These are phyloP conservation scores for Amblyornis subalaris DNA, from an alignment of 2,113 vertebrate genomes.

Conservation along the genomic window DNA sequence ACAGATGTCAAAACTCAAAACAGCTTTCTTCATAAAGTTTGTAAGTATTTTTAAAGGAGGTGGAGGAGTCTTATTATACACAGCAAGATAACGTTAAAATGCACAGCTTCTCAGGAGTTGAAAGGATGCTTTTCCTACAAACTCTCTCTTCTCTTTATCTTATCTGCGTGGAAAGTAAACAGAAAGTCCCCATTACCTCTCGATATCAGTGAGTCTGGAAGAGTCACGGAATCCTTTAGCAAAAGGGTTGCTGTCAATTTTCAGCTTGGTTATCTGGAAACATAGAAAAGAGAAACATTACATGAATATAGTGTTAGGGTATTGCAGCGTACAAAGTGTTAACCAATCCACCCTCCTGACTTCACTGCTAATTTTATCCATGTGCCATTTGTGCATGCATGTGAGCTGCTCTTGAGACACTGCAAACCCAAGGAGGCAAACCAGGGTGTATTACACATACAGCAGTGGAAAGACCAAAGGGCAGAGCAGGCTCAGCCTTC, in stretches of 20 bases:
- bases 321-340: background rate
- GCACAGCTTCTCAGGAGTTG: slow-evolving; percentile 10
- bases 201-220: slow-evolving; percentile 96
- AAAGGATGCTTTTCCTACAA: slow-evolving; percentile 58
- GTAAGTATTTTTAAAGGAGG: slow-evolving; percentile 17
- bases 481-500: background rate
- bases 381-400: background rate
- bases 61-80: background rate
- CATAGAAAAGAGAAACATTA: slow-evolving; percentile 37
- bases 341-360: background rate
- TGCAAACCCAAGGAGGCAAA: background rate
- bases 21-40: slow-evolving; percentile 18
- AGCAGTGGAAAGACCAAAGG: background rate
- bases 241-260: slow-evolving; percentile 99
- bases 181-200: slow-evolving; percentile 92
- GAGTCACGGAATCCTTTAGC: slow-evolving; percentile 99
- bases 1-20: slow-evolving; percentile 20
- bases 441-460: accelerated
- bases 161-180: slow-evolving; percentile 67
- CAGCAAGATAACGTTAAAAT: slow-evolving; percentile 26
- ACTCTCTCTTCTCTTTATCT: slow-evolving; percentile 64
- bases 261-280: slow-evolving; percentile 96
- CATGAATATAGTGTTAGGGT: background rate
- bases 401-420: background rate
- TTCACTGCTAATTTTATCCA: background rate